Base-by-base conservation (phyloP, 2,113 vertebrate species). In the Phylloscopus trochiloides region DNA sequence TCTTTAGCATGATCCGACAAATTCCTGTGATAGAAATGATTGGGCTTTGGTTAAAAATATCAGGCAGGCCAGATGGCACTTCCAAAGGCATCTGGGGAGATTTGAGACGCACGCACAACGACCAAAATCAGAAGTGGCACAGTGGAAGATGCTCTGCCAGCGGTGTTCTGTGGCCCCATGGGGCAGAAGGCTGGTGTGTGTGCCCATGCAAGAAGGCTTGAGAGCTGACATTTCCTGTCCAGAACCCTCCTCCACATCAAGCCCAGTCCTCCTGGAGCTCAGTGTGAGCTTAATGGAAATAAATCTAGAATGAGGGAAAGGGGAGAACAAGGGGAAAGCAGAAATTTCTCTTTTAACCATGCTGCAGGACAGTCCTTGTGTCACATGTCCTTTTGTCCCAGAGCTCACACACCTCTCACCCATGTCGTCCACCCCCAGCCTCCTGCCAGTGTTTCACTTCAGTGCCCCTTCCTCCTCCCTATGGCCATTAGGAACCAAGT, bases 381-480 rank as follows among this genome's bases (percentile, higher is more conserved):
- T 55, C 40, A 71, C 45, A 42, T 15, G 16, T 38, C 18, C 13
- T 68, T 73, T 82, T 52, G 36, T 36, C 17, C 25, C 32, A 79
- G 62, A 72, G 22, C 25, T 72, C n/a, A 65, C 11, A 16, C 10
- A 48, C 17, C 3, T 47, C 14, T 54, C 51, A 51, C 10, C 6
- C 0, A 0, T 48, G 14, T 14, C 7, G 3, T 17, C 24, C 18
- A 67, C 4, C 8, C 18, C 9, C 13, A 68, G 18, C 14, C 47
- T 57, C 19, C 42, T 92, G 43, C 7, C 38, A 63, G 10, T 17
- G 6, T n/a, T 92, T 74, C 54, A 32, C 34, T 92, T 86, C 20
- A 70, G 21, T 14, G 28, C 20, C 28, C 22, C 21, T 31, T 75
- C 24, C 32, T 80, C 14, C 72, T 66, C 29, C 24, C 20, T 6